A percentile compares a stretch with the other conserved stretches of the same genome.
Evolutionary conservation across 2,113 vertebrate species (phyloP).

Genomic region (Eulemur macaco): DNA sequence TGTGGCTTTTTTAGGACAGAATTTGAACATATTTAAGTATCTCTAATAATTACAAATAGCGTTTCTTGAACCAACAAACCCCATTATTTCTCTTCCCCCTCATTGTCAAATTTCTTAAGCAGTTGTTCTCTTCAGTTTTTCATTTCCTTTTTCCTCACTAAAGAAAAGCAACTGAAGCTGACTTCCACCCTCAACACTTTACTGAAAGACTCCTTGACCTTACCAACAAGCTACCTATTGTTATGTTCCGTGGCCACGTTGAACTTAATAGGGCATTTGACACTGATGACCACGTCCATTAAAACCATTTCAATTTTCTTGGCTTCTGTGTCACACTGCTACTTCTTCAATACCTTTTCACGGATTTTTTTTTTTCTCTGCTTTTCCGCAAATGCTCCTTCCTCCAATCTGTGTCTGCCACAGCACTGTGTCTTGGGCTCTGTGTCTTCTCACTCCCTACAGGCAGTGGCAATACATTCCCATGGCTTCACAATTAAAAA

Average conservation of each 20-base stretch:
- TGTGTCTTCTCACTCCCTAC: background rate
- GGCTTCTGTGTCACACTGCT: background rate
- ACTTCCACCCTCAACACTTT: background rate
- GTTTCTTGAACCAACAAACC: background rate
- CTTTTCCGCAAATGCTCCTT: background rate
- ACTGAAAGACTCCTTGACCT: background rate
- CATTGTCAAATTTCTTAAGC: background rate
- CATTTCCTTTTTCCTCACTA: background rate
- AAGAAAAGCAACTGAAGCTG: background rate
- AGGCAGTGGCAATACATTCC: background rate
- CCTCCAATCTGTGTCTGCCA: background rate
- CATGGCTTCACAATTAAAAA: background rate
- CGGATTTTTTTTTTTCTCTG: background rate
- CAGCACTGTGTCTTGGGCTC: background rate
- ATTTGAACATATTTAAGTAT: background rate
- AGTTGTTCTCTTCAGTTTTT: background rate
- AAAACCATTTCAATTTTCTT: background rate
- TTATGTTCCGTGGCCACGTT: background rate
- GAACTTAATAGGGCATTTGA: background rate
- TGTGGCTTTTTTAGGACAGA: background rate
- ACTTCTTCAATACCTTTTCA: background rate
- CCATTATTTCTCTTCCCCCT: background rate
- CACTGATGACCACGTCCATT: background rate
- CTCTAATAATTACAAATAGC: conserved; percentile 18
- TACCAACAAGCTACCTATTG: background rate